Conservation (phyloP, 1,140 invertebrate species). For the Orussus abietinus region DNA sequence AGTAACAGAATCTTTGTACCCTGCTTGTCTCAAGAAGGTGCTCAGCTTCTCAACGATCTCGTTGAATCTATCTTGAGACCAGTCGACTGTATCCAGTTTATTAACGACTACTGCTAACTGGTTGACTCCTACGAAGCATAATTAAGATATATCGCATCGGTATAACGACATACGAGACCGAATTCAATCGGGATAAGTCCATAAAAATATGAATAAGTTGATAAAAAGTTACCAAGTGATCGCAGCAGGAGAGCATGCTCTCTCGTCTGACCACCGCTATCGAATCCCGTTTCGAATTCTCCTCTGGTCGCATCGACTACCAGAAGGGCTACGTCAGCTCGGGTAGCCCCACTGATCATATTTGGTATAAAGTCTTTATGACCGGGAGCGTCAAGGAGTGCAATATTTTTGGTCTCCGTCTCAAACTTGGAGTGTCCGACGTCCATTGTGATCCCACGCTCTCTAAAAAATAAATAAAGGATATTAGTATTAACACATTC, state of each 20-base stretch:
- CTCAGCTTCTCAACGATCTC: slow-evolving; percentile 83
- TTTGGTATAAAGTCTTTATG: slow-evolving; percentile 99
- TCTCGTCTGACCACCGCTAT: slow-evolving; percentile 93
- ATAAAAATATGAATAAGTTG: slow-evolving; percentile 1
- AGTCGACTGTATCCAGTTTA: slow-evolving; percentile 99
- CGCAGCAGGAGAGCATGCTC: slow-evolving; percentile 93
- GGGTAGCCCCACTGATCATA: slow-evolving; percentile 96
- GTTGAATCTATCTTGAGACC: slow-evolving; percentile 88
- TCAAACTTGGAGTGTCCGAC: slow-evolving; percentile 92
- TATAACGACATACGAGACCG: slow-evolving; percentile 8
- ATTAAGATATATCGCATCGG: slow-evolving; percentile 2
- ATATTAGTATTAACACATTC: no score
- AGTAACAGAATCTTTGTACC: slow-evolving; percentile 81
- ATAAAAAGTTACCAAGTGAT: slow-evolving; percentile 68
- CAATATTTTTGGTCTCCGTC: slow-evolving; percentile 80
- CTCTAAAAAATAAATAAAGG: slow-evolving; percentile 47
- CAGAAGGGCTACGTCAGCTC: slow-evolving; percentile 94
- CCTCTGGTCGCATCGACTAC: slow-evolving; percentile 94
- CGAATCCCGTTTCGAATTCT: slow-evolving; percentile 99
- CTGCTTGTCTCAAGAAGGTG: slow-evolving; percentile 91
- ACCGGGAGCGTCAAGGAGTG: slow-evolving; percentile 93
- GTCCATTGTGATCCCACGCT: slow-evolving; percentile 94
- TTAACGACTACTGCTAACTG: slow-evolving; percentile 52
- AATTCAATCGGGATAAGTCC: background rate
- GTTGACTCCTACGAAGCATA: slow-evolving; percentile 35